Base-by-base conservation (phyloP, 2,113 vertebrate genomes). In the Trogon surrucura region DNA sequence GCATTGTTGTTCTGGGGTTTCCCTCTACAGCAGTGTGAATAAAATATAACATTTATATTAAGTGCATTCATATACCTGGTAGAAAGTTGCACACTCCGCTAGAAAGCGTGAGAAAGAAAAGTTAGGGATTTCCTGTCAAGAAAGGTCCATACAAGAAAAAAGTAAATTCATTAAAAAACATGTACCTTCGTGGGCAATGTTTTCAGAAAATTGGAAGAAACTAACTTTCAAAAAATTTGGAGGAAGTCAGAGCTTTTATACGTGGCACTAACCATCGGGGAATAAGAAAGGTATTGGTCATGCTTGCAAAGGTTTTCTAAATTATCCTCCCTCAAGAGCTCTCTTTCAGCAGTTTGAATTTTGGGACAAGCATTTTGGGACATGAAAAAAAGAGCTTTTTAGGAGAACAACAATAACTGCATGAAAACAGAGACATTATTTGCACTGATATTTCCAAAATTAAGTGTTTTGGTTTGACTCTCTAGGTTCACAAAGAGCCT, bases 1-100 rank as follows among this genome's bases (percentile, higher is more conserved):
- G 97, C 97, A 98, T 98, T 97, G 72, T 95, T 94, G 9, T 69
- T 61, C 45, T 73, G 30, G 41, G 17, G 22, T 65, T 94, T 87
- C 98, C 98, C 98, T 99, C 98, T 98, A 98, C 97, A 97, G 91
- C 96, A 98, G 97, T 98, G 98, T 98, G 98, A 99, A 98, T 99
- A 99, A 99, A 99, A 99, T 98, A 98, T 98, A 99, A 98, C 97
- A 99, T 98, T 98, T 98, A 98, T 97, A 93, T 98, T 98, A 98
- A 98, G 93, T 97, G 64, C 96, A 96, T 74, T 77, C 54, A 95
- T 95, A 96, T 29, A 95, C 96, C 97, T 97, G 94, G 90, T 97
- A 98, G 97, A 98, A 98, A 99, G 98, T 98, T 98, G 97, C 98
- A 98, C 98, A 97, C 96, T 90, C 97, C 96, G 95, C 98, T 98